Conservation (phyloP, 2,113 vertebrate species). For the Acrocephalus arundinaceus region DNA sequence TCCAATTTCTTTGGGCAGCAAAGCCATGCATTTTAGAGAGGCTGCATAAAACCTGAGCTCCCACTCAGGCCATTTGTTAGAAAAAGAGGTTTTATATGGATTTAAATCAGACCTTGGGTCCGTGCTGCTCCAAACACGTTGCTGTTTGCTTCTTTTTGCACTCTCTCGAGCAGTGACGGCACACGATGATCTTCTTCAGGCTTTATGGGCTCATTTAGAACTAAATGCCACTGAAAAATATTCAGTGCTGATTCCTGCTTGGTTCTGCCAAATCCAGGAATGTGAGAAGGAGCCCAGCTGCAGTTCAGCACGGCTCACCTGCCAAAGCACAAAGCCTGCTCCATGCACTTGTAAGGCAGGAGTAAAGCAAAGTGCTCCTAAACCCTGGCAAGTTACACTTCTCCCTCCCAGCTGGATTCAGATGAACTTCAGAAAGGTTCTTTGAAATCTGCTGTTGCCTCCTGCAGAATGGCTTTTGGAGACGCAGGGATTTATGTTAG, state of each 20-base stretch:
- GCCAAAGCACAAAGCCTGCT: background rate
- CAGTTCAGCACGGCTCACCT: background rate
- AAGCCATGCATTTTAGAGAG: background rate
- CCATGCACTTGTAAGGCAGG: background rate
- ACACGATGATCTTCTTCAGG: background rate
- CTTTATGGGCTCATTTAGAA: background rate
- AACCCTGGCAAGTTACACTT: background rate
- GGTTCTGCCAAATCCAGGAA: background rate
- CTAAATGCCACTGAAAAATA: background rate
- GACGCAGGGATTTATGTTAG: background rate
- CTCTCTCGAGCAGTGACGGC: background rate
- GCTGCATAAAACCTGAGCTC: background rate
- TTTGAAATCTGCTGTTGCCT: background rate
- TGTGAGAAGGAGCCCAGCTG: background rate
- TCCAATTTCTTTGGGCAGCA: background rate
- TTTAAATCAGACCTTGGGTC: background rate
- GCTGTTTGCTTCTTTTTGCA: background rate
- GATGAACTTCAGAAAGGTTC: background rate
- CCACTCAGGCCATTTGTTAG: background rate
- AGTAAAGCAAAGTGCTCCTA: background rate
- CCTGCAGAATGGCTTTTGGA: background rate
- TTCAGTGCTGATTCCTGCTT: background rate
- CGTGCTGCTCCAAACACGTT: fast-evolving
- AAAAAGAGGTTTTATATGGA: background rate
- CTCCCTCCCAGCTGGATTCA: background rate